phyloP scores from a whole-genome alignment of 1,140 invertebrate genomes.

The Euborellia annulipes region DNA sequence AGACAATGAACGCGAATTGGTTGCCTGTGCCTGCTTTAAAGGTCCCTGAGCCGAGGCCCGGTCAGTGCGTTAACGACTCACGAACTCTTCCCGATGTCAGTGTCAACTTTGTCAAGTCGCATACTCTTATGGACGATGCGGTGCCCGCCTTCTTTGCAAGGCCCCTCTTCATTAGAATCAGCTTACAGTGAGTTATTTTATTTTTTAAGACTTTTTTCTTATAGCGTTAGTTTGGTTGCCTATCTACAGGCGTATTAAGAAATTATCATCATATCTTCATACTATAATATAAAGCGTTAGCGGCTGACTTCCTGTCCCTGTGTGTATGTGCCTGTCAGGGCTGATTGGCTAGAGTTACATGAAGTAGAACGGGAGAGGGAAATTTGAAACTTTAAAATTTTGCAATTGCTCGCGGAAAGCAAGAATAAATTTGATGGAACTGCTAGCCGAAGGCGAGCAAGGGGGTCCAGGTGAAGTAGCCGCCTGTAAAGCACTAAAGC shows the following conservation, averaged over 20 bases:
- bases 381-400: too few species aligned
- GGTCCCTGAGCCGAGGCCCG: slow-evolving; percentile 66
- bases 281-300: too few species aligned
- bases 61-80: slow-evolving; percentile 83
- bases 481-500: too few species aligned
- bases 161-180: slow-evolving; percentile 58
- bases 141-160: slow-evolving; percentile 55
- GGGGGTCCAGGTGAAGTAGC: too few species aligned
- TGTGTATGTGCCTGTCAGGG: too few species aligned
- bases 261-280: neutral
- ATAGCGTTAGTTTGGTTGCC: neutral
- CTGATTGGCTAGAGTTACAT: too few species aligned
- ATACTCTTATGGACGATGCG: slow-evolving; percentile 89
- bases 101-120: slow-evolving; percentile 90
- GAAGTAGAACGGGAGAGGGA: too few species aligned
- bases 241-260: neutral
- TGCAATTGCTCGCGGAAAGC: too few species aligned
- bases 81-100: slow-evolving; percentile 68
- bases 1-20: slow-evolving; percentile 66
- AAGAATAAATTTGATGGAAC: too few species aligned
- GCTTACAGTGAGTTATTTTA: slow-evolving; percentile 37
- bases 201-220: neutral
- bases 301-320: too few species aligned
- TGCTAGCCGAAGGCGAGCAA: too few species aligned
- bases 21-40: slow-evolving; percentile 42